These are phyloP conservation scores for Brachionus rotundiformis DNA, from an alignment of 1,140 invertebrate genomes.

Conservation along the genomic window DNA sequence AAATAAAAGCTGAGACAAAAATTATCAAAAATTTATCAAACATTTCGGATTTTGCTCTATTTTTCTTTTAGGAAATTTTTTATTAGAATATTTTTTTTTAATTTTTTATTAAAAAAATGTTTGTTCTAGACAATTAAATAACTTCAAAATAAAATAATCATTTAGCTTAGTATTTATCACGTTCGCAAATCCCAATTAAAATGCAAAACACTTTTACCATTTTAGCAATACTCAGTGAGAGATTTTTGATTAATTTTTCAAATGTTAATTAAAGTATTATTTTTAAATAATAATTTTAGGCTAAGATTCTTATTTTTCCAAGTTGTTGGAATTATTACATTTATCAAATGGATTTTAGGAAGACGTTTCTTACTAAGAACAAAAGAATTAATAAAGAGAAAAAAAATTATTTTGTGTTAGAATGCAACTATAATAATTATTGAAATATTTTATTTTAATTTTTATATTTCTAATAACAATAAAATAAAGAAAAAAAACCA, in stretches of 20 bases:
- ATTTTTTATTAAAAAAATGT: no score
- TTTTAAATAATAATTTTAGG: background rate
- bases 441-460: conserved; percentile 43
- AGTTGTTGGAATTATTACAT: background rate
- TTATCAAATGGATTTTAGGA: background rate
- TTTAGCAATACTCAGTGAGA: background rate
- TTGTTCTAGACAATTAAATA: no score
- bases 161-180: background rate
- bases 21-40: no score
- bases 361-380: background rate
- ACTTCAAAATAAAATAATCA: no score
- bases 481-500: background rate
- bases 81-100: no score
- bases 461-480: conserved; percentile 19
- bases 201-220: background rate
- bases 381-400: background rate
- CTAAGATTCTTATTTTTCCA: background rate
- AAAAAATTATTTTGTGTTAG: background rate
- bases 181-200: background rate
- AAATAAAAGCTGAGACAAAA: no score
- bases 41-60: no score
- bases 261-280: background rate
- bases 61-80: no score
- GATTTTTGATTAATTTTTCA: background rate
- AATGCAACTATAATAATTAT: background rate